Evolutionary conservation across 2,113 vertebrate genomes (phyloP).

Genomic region (Takifugu bimaculatus): DNA sequence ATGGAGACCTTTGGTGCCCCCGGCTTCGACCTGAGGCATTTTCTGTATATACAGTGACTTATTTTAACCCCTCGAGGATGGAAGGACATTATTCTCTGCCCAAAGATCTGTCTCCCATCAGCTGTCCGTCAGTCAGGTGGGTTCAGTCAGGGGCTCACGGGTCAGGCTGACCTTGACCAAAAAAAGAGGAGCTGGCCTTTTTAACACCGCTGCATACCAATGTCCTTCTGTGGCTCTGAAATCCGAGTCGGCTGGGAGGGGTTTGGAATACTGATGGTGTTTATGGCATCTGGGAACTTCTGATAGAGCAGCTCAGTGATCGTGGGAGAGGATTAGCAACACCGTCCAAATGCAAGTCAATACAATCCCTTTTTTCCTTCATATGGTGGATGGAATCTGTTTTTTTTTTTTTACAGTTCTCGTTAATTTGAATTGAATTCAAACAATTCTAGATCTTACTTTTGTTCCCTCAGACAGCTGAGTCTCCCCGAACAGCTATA

Average conservation of each 20-base stretch:
- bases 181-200: constrained; percentile 10
- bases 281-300: too few relatives aligned
- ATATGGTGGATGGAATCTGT: background rate
- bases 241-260: constrained; percentile 23
- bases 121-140: constrained; percentile 38
- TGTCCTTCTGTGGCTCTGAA: constrained; percentile 23
- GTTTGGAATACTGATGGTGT: background rate
- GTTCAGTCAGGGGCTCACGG: constrained; percentile 42
- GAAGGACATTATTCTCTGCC: constrained; percentile 33
- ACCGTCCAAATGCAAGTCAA: too few relatives aligned
- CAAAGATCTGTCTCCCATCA: constrained; percentile 49
- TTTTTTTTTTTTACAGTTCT: too few relatives aligned
- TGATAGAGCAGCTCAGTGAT: too few relatives aligned
- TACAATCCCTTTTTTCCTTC: background rate
- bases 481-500: background rate
- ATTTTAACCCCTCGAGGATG: constrained; percentile 10
- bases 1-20: constrained; percentile 52
- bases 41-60: constrained; percentile 33
- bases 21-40: constrained; percentile 53
- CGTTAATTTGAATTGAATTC: background rate
- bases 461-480: background rate
- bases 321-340: too few relatives aligned
- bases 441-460: background rate
- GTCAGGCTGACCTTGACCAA: constrained; percentile 51
- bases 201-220: constrained; percentile 41